phyloP scores from a whole-genome alignment of 2,797 vertebrate genomes.

The Notoglanidium macrostoma region DNA sequence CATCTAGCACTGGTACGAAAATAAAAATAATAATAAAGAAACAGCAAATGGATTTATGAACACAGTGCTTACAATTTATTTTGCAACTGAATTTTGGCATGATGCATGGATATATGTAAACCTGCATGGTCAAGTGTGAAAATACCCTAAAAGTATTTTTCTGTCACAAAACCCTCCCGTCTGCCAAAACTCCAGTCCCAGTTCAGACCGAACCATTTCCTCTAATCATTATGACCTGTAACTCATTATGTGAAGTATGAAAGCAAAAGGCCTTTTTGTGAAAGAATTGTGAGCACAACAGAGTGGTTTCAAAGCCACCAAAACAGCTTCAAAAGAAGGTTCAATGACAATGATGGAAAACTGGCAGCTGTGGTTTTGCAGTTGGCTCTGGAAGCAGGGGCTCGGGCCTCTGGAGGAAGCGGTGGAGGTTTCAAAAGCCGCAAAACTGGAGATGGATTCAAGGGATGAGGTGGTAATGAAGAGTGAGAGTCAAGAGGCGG shows the following conservation, averaged over 20 bases:
- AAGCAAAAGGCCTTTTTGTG: constrained; percentile 7
- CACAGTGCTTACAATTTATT: not conserved
- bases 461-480: constrained; percentile 17
- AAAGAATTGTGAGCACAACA: not conserved
- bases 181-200: not conserved
- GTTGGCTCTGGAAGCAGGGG: not conserved
- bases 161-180: not conserved
- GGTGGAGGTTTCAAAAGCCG: constrained; percentile 2
- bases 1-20: not conserved
- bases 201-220: not conserved
- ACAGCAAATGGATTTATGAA: not conserved
- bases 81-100: not conserved
- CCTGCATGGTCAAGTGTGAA: not conserved
- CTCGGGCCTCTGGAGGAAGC: constrained; percentile 3
- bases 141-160: not conserved
- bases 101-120: not conserved
- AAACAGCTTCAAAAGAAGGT: not conserved
- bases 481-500: not conserved
- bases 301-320: not conserved
- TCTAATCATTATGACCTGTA: not conserved
- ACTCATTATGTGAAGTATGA: not conserved
- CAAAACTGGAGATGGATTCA: constrained; percentile 11
- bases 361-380: constrained; percentile 14
- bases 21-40: not conserved
- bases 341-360: not conserved